These are phyloP conservation scores for Calidris pugnax DNA, from an alignment of 2,113 vertebrate species.

Conservation along the genomic window DNA sequence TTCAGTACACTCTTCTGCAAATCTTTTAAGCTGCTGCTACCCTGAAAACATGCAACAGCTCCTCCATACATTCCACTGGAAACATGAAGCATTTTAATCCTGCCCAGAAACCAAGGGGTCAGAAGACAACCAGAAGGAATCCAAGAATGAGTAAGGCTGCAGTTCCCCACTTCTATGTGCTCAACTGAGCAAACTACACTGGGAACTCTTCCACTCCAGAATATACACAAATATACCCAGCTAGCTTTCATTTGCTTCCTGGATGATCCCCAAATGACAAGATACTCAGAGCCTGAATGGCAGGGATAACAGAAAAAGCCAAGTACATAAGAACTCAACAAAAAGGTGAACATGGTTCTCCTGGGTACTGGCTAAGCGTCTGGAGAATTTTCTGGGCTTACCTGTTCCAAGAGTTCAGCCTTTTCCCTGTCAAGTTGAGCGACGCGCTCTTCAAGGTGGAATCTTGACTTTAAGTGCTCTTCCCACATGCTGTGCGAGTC, in stretches of 20 bases:
- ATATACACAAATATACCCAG: not conserved
- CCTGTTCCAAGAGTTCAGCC: conserved; percentile 43
- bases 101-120: not conserved
- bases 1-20: not conserved
- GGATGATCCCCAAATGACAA: not conserved
- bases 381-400: not conserved
- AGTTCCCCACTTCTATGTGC: too few species aligned
- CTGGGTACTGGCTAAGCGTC: not conserved
- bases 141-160: not conserved
- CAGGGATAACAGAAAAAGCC: not conserved
- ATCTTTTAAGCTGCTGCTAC: not conserved
- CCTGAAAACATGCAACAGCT: not conserved
- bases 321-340: fast-evolving
- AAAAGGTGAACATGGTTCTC: not conserved
- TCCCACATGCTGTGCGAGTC: conserved; percentile 84
- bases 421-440: conserved; percentile 70
- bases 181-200: not conserved
- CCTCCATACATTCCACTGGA: not conserved
- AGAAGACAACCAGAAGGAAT: not conserved
- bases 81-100: not conserved
- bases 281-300: not conserved
- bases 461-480: conserved; percentile 83
- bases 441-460: conserved; percentile 78
- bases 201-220: not conserved
- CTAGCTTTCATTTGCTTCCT: not conserved